phyloP scores from a whole-genome alignment of 2,888 invertebrate genomes.

The Eupelmus urozonus region DNA sequence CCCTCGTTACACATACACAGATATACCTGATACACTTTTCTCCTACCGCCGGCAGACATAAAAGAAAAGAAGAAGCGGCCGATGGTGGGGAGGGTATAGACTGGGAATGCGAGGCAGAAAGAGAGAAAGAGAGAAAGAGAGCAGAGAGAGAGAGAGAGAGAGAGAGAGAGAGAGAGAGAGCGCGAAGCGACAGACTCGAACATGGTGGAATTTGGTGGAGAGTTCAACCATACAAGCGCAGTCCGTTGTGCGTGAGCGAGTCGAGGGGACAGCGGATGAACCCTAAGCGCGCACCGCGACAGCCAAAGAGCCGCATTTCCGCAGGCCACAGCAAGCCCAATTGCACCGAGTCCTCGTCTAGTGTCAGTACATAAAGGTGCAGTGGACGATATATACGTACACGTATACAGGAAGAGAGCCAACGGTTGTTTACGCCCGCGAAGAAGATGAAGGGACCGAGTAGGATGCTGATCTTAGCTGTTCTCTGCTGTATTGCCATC shows the following conservation, averaged over 20 bases:
- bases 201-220: neutral
- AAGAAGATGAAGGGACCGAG: slow-evolving; percentile 30
- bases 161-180: too few relatives aligned
- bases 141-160: too few relatives aligned
- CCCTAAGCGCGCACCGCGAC: too few relatives aligned
- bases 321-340: neutral
- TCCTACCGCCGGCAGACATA: too few relatives aligned
- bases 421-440: slow-evolving; percentile 4
- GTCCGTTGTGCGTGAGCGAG: neutral
- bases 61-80: too few relatives aligned
- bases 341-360: neutral
- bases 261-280: neutral
- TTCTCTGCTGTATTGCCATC: slow-evolving; percentile 7
- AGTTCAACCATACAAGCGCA: neutral
- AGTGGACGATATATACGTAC: neutral
- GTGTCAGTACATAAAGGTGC: neutral
- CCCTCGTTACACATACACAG: too few relatives aligned
- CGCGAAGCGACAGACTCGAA: neutral
- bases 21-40: too few relatives aligned
- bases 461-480: slow-evolving; percentile 6
- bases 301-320: too few relatives aligned
- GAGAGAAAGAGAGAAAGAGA: too few relatives aligned
- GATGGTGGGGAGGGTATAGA: too few relatives aligned
- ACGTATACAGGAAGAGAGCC: neutral
- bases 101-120: too few relatives aligned